Evolutionary conservation across 2,888 invertebrate species (phyloP).

Genomic region (Phyllotreta striolata): DNA sequence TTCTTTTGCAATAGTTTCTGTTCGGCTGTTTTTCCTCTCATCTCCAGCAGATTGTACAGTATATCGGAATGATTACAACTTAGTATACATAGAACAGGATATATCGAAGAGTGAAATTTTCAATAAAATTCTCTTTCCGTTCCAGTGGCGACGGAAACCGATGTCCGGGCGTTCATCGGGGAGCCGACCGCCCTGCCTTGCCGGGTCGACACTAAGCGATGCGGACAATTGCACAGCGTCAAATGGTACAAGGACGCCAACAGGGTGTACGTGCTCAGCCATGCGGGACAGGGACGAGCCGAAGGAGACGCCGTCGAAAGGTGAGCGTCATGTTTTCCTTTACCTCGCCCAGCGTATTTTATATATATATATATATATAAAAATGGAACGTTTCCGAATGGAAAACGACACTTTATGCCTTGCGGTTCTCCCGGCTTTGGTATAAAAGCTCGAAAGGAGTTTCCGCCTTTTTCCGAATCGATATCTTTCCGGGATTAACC

Average conservation of each 20-base stretch:
- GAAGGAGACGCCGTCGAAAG: constrained; percentile 77
- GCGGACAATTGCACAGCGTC: constrained; percentile 82
- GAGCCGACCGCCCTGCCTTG: constrained; percentile 76
- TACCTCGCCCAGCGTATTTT: neutral
- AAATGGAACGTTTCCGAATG: neutral
- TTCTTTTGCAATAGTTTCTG: no score
- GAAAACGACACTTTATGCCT: neutral
- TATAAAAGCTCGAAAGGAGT: no score
- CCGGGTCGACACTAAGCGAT: constrained; percentile 73
- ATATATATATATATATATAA: no score
- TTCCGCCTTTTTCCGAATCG: no score
- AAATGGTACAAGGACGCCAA: constrained; percentile 82
- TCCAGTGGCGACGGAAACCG: constrained; percentile 62
- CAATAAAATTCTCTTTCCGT: constrained; percentile 31
- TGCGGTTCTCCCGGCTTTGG: no score
- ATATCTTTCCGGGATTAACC: no score
- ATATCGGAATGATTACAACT: no score
- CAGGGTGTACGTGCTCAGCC: constrained; percentile 80
- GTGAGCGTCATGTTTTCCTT: constrained; percentile 61
- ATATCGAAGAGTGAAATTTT: no score
- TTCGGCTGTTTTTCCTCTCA: no score
- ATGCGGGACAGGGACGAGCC: constrained; percentile 71
- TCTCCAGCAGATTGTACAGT: no score
- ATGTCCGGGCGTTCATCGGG: constrained; percentile 73
- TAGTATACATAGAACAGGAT: no score